A percentile compares a stretch with the other conserved stretches of the same genome.
Conservation (phyloP, 2,113 vertebrate genomes). For the Colius striatus region DNA sequence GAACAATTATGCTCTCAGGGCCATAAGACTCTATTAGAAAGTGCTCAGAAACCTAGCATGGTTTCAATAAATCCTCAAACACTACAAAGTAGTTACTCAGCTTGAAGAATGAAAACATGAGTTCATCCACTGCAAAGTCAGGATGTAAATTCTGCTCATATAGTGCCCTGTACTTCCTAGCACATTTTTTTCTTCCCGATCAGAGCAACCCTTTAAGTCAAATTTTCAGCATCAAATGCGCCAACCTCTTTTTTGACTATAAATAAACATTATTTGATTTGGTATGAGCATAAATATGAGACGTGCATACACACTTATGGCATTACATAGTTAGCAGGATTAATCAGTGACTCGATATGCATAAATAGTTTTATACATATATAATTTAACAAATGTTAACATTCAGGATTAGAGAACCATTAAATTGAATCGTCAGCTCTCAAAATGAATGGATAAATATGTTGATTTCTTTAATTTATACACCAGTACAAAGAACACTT, state of each 20-base stretch:
- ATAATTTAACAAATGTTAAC: background rate
- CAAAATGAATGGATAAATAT: background rate
- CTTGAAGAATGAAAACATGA: constrained; percentile 70
- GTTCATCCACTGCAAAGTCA: constrained; percentile 60
- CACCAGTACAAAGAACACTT: background rate
- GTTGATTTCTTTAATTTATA: background rate
- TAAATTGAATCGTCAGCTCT: background rate
- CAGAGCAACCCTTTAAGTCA: background rate
- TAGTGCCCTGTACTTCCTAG: constrained; percentile 16
- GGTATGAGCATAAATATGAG: background rate
- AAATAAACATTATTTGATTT: background rate
- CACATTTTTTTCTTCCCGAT: background rate
- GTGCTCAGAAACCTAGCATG: constrained; percentile 71
- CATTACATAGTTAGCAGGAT: background rate
- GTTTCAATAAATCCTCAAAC: constrained; percentile 73
- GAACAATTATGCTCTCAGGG: constrained; percentile 68
- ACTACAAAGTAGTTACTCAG: constrained; percentile 68
- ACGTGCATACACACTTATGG: background rate
- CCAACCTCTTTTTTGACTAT: background rate
- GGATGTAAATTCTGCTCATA: constrained; percentile 44
- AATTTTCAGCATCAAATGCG: background rate
- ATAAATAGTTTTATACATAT: background rate
- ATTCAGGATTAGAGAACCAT: background rate
- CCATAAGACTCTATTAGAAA: constrained; percentile 69
- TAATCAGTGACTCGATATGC: background rate